Percentiles rank a stretch among this genome's conserved stretches.
Conservation (phyloP, 1,140 invertebrate species). For the Ceratina japonica region DNA sequence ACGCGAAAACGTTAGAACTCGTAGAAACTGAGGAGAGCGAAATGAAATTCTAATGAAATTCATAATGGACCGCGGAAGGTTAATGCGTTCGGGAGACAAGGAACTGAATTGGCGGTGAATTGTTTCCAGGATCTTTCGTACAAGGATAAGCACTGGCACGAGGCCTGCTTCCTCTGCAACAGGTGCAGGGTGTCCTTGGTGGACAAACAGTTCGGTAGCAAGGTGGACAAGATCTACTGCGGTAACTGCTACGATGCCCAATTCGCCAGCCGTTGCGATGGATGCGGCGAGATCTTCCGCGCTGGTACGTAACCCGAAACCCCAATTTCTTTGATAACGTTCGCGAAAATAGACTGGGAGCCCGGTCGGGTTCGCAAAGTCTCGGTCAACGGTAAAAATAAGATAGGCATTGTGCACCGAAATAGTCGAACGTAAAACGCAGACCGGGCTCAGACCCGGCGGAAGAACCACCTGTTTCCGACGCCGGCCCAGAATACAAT, state of each 20-base stretch:
- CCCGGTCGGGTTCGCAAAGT: background rate
- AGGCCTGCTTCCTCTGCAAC: constrained; percentile 98
- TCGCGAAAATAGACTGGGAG: background rate
- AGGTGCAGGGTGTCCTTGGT: constrained; percentile 98
- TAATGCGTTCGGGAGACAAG: background rate
- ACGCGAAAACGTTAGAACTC: too few species aligned
- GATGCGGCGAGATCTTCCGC: constrained; percentile 98
- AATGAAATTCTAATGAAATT: background rate
- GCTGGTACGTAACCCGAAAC: constrained; percentile 88
- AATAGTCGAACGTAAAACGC: background rate
- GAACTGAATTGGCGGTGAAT: constrained; percentile 18
- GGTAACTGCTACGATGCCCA: constrained; percentile 99
- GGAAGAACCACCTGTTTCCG: constrained; percentile 45
- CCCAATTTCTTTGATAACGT: background rate
- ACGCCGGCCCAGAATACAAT: constrained; percentile 43
- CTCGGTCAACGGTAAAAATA: background rate
- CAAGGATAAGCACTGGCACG: constrained; percentile 99
- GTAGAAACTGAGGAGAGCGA: background rate
- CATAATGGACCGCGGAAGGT: too few species aligned
- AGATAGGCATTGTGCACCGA: background rate
- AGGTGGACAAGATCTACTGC: constrained; percentile 98
- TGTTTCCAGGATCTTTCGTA: constrained; percentile 97
- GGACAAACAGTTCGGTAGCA: constrained; percentile 99
- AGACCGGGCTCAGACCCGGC: background rate
- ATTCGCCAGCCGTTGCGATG: constrained; percentile 99